Percentiles rank a stretch among this genome's conserved stretches.
Conservation (phyloP, 1,140 invertebrate species). For the Drosophila bocki region DNA sequence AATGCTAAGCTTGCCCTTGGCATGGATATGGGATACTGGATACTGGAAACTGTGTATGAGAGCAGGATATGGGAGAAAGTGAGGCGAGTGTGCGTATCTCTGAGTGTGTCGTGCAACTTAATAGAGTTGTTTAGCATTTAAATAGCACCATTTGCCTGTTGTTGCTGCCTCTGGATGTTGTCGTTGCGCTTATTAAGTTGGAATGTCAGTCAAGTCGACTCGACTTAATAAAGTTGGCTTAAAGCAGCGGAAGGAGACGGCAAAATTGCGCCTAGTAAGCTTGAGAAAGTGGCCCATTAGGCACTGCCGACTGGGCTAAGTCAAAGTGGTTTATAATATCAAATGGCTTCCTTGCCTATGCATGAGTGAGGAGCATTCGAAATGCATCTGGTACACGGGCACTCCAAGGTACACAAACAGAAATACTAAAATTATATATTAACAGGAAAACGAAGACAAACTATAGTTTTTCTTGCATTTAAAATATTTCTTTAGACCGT, state of each 20-base stretch:
- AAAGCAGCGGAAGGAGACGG: slow-evolving; percentile 46
- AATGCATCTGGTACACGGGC: slow-evolving; percentile 4
- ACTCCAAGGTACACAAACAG: slow-evolving; percentile 4
- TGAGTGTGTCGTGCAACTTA: slow-evolving; percentile 77
- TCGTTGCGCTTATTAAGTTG: slow-evolving; percentile 73
- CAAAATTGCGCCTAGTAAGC: slow-evolving; percentile 59
- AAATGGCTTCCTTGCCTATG: slow-evolving; percentile 1
- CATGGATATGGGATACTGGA: slow-evolving; percentile 41
- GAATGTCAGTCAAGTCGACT: slow-evolving; percentile 64
- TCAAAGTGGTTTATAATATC: slow-evolving; percentile 51
- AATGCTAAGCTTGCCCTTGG: slow-evolving; percentile 62
- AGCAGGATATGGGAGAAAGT: slow-evolving; percentile 46
- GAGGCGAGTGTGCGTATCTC: slow-evolving; percentile 23
- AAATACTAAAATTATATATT: neutral
- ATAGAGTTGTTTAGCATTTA: slow-evolving; percentile 83
- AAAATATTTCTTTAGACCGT: neutral
- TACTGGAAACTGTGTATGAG: slow-evolving; percentile 19
- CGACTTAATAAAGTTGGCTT: slow-evolving; percentile 73
- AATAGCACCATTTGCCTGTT: slow-evolving; percentile 74
- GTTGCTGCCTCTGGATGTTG: slow-evolving; percentile 50
- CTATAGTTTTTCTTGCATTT: neutral
- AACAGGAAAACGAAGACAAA: neutral
- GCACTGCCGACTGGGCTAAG: slow-evolving; percentile 49
- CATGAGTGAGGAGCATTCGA: slow-evolving; percentile 28
- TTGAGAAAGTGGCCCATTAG: slow-evolving; percentile 60